A percentile compares a stretch with the other conserved stretches of the same genome.
Conservation (phyloP, 23 tunicate genomes). For the Botrylloides violaceus region DNA sequence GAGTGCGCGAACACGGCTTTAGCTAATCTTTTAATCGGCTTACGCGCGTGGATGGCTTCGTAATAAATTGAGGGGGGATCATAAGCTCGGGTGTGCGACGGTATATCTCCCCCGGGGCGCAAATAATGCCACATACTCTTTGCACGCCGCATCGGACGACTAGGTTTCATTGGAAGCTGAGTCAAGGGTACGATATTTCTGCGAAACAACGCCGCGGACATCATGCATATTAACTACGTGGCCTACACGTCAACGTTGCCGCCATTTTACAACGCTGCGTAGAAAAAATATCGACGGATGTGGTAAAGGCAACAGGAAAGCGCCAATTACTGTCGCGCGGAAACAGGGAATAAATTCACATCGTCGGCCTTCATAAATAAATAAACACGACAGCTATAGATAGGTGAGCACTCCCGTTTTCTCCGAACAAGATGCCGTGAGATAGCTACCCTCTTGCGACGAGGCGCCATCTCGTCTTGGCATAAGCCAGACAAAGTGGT, state of each 20-base stretch:
- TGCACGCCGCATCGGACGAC: too few species aligned
- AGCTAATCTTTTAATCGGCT: not conserved
- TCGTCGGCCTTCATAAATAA: not conserved
- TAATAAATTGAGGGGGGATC: not conserved
- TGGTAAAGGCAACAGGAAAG: not conserved
- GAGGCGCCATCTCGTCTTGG: too few species aligned
- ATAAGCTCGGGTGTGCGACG: not conserved
- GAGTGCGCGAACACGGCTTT: not conserved
- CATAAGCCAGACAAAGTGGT: too few species aligned
- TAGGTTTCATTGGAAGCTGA: too few species aligned
- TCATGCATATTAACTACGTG: not conserved
- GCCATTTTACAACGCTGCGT: not conserved
- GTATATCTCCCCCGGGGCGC: not conserved
- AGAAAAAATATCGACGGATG: too few species aligned
- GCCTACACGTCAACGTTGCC: not conserved
- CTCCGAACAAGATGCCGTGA: not conserved
- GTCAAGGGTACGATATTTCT: too few species aligned
- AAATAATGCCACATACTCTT: not conserved
- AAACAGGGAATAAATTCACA: not conserved
- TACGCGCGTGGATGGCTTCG: not conserved
- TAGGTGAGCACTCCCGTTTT: not conserved
- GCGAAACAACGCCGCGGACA: too few species aligned
- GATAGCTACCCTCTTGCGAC: too few species aligned
- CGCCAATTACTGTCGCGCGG: constrained; percentile 1
- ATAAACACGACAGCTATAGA: not conserved